Percentiles rank a stretch among this genome's conserved stretches.
phyloP scores from a whole-genome alignment of 2,888 invertebrate genomes.

The Apodemia mormo region DNA sequence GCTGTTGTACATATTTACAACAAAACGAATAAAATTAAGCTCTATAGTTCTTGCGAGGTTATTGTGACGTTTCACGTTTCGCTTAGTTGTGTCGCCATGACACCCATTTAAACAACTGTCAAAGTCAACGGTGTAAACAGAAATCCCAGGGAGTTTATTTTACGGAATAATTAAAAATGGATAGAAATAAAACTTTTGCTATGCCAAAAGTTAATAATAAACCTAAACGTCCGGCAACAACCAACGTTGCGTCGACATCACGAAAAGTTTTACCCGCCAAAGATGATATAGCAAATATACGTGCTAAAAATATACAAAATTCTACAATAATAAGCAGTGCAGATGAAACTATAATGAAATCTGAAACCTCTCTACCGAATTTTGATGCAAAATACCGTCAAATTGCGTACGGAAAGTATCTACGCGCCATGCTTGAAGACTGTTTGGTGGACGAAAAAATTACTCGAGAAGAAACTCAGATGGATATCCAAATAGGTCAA shows the following conservation, averaged over 20 bases:
- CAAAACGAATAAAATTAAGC: background rate
- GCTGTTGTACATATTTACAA: no score
- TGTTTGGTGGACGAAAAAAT: constrained; percentile 68
- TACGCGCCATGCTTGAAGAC: constrained; percentile 63
- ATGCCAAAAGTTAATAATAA: constrained; percentile 45
- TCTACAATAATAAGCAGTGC: constrained; percentile 42
- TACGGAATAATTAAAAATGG: constrained; percentile 35
- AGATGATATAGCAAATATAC: constrained; percentile 32
- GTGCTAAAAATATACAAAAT: constrained; percentile 49
- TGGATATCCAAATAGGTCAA: constrained; percentile 70
- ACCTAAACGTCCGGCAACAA: constrained; percentile 45
- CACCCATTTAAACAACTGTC: constrained; percentile 54
- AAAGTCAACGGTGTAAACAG: constrained; percentile 34
- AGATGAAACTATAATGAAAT: constrained; percentile 50
- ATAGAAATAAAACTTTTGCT: constrained; percentile 54
- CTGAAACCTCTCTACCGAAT: constrained; percentile 46
- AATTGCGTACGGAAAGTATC: constrained; percentile 61
- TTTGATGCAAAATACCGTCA: constrained; percentile 56
- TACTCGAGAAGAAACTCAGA: constrained; percentile 58
- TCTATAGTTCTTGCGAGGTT: background rate
- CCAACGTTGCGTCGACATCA: constrained; percentile 44
- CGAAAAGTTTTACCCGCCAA: constrained; percentile 41
- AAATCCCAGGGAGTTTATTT: constrained; percentile 12
- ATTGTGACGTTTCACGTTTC: background rate
- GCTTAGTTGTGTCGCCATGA: constrained; percentile 53